Base-by-base conservation (phyloP, 1,140 invertebrate species). In the Macrocentrus cingulum region DNA sequence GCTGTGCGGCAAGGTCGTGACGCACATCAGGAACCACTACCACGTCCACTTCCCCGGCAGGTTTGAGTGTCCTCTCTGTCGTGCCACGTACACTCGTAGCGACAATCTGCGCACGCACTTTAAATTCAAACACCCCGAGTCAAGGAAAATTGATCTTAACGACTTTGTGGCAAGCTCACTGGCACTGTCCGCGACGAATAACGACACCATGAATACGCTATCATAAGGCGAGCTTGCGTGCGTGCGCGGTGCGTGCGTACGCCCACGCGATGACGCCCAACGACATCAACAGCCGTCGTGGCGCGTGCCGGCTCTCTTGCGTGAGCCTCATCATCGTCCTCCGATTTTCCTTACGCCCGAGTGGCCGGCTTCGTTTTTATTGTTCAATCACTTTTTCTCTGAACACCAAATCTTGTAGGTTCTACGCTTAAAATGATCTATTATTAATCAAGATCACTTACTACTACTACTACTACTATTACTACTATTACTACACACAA, bases 1-100 rank as follows among this genome's bases (percentile, higher is more conserved):
- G 85, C 85, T 91, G 81, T 92, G 90, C 84, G 90, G 90, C 81
- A 92, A 91, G 86, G 88, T 91, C 83, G 90, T 91, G 82, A 91
- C 90, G 77, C 89, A 92, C 85, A 91, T 91, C 83, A 87, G 90
- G 77, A 92, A 91, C 84, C 90, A 92, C 84, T 91, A 91, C 84
- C 89, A 91, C 83, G 90, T 91, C 80, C 90, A 91, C 82, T 91
- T 91, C 83, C 90, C 90, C 66, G 90, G 90, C 74, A 87, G 88
- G 74, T 91, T 91, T 84, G 88, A 91, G 84, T 91, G 90, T 80
- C 89, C 89, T 75, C 85, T 91, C 74, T 91, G 90, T 83, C 87
- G 87, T 77, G 88, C 90, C 72, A 91, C 88, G 66, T 92, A 91
- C 82, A 92, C 90, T 73, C 86, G 90, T 81, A 91, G 89, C 78